Percentiles rank a stretch among this genome's conserved stretches.
Conservation (phyloP, 1,140 invertebrate species). For the Doryteuthis pealeii region DNA sequence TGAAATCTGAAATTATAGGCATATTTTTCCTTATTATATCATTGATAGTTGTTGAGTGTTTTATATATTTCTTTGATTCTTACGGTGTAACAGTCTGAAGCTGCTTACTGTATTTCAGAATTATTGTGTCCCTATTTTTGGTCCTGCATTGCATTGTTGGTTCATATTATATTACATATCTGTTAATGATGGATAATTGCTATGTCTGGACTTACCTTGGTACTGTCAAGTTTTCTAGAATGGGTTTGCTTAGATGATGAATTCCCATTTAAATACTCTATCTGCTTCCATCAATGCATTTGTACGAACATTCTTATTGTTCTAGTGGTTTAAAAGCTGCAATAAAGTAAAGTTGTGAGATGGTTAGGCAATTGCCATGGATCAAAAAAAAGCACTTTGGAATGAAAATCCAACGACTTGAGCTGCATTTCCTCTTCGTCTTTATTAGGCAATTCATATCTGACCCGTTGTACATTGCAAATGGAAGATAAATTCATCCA, state of each 20-base stretch:
- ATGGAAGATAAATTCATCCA: constrained; percentile 58
- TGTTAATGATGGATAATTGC: constrained; percentile 91
- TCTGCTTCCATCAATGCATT: constrained; percentile 51
- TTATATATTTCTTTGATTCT: constrained; percentile 25
- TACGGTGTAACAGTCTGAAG: constrained; percentile 34
- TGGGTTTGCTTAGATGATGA: constrained; percentile 51
- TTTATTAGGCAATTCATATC: constrained; percentile 26
- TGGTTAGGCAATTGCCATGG: constrained; percentile 28
- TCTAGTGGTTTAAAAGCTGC: constrained; percentile 33
- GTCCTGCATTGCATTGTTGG: constrained; percentile 43
- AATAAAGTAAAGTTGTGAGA: constrained; percentile 31
- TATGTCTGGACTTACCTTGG: constrained; percentile 65
- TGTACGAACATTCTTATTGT: constrained; percentile 38
- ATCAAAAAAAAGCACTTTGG: constrained; percentile 55
- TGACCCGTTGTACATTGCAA: constrained; percentile 27
- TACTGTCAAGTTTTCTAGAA: constrained; percentile 27
- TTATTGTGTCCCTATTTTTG: constrained; percentile 32
- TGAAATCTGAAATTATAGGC: no score
- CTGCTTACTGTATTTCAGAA: constrained; percentile 39
- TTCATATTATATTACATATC: constrained; percentile 44
- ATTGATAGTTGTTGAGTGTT: no score
- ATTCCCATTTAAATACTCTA: constrained; percentile 54
- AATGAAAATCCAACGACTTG: constrained; percentile 42
- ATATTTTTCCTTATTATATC: no score
- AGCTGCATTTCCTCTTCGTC: constrained; percentile 11